These are phyloP conservation scores for Antidorcas marsupialis DNA, from an alignment of 2,113 vertebrate genomes.

Conservation along the genomic window DNA sequence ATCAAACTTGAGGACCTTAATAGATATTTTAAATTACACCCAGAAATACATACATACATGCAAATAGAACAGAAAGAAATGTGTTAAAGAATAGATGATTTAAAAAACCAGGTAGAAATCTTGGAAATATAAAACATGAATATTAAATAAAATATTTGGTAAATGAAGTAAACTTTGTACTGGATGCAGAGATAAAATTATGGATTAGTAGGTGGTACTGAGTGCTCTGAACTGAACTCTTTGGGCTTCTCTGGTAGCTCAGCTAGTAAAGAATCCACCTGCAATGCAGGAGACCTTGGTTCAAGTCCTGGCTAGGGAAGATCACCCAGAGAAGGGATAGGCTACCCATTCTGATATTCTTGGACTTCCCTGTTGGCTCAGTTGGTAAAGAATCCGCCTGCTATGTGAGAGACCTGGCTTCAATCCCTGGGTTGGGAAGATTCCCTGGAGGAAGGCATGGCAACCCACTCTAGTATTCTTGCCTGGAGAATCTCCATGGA, in stretches of 20 bases:
- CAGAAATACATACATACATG: neutral
- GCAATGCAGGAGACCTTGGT: neutral
- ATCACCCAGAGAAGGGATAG: neutral
- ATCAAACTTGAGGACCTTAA: neutral
- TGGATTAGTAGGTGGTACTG: neutral
- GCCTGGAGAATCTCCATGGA: neutral
- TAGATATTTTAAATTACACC: neutral
- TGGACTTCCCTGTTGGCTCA: neutral
- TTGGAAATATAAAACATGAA: neutral
- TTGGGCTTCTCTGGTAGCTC: neutral
- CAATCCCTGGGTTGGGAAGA: neutral
- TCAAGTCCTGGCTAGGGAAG: neutral
- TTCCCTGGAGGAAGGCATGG: neutral
- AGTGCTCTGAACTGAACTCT: neutral
- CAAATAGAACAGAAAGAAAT: neutral
- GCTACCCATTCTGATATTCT: neutral
- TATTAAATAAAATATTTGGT: neutral
- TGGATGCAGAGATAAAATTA: neutral
- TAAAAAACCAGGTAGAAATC: neutral
- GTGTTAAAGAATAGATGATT: neutral
- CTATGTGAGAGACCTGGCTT: neutral
- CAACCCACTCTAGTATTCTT: neutral
- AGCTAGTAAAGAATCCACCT: neutral
- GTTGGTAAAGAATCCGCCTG: neutral
- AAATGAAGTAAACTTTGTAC: neutral